Evolutionary conservation across 1,140 invertebrate species (phyloP).

Genomic region (Drosophila ercepeae): DNA sequence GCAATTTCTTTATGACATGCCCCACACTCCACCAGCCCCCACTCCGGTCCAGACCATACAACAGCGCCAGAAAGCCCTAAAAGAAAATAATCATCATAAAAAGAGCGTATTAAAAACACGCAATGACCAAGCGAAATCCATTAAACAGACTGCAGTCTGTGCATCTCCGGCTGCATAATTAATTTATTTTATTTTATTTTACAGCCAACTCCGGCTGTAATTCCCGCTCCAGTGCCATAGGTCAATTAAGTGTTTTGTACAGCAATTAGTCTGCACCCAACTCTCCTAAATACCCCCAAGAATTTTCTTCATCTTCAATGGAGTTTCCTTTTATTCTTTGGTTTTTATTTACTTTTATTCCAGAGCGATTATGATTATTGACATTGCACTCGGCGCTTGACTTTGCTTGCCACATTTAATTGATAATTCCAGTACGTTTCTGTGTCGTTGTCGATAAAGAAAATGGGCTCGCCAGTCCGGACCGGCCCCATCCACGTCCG

Average conservation of each 20-base stretch:
- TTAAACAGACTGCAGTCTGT: conserved; percentile 44
- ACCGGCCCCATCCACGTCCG: conserved; percentile 7
- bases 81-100: conserved; percentile 73
- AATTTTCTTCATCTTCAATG: conserved; percentile 10
- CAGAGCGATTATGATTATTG: conserved; percentile 62
- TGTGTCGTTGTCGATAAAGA: conserved; percentile 53
- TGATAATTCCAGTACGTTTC: conserved; percentile 67
- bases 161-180: conserved; percentile 62
- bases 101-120: conserved; percentile 54
- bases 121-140: conserved; percentile 71
- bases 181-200: conserved; percentile 74
- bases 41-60: no score
- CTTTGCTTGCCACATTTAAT: conserved; percentile 64
- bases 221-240: conserved; percentile 47
- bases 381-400: conserved; percentile 58
- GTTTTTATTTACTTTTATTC: conserved; percentile 56
- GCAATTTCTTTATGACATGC: conserved; percentile 73
- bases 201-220: conserved; percentile 18
- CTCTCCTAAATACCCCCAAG: conserved; percentile 5
- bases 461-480: conserved; percentile 39
- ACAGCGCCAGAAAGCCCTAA: conserved; percentile 38
- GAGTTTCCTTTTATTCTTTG: conserved; percentile 6
- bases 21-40: no score
- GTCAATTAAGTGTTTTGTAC: conserved; percentile 72
- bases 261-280: conserved; percentile 51